Conservation (phyloP, 2,113 vertebrate species). For the Ceuthmochares aereus region DNA sequence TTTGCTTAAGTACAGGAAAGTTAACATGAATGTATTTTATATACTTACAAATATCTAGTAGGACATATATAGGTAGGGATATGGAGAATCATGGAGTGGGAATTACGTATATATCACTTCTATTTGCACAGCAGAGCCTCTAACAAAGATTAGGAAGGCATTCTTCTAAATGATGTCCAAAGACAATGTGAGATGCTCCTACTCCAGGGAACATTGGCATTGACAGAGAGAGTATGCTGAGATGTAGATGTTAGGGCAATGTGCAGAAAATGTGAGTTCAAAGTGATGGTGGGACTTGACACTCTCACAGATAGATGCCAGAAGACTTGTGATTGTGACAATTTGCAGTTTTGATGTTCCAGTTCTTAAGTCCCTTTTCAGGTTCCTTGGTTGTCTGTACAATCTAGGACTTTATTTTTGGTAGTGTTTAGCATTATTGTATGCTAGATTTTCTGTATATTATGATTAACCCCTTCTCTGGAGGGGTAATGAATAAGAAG, state of each 20-base stretch:
- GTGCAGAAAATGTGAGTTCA: background rate
- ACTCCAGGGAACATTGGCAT: background rate
- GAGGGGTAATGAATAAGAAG: background rate
- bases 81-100: background rate
- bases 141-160: background rate
- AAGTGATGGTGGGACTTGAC: background rate
- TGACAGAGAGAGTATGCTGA: background rate
- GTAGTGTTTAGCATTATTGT: background rate
- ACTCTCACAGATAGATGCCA: background rate
- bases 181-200: background rate
- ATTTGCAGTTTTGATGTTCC: background rate
- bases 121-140: background rate
- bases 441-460: background rate
- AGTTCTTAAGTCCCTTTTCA: background rate
- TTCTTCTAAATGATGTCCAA: background rate
- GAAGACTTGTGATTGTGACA: background rate
- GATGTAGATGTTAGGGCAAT: no score
- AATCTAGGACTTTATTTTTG: background rate
- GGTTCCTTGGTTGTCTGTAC: accelerated
- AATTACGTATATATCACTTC: background rate
- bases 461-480: background rate
- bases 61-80: background rate
- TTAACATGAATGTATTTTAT: background rate
- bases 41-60: background rate
- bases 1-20: background rate